Evolutionary conservation across 2,888 invertebrate genomes (phyloP).

Genomic region (Ypsolopha scabrella): DNA sequence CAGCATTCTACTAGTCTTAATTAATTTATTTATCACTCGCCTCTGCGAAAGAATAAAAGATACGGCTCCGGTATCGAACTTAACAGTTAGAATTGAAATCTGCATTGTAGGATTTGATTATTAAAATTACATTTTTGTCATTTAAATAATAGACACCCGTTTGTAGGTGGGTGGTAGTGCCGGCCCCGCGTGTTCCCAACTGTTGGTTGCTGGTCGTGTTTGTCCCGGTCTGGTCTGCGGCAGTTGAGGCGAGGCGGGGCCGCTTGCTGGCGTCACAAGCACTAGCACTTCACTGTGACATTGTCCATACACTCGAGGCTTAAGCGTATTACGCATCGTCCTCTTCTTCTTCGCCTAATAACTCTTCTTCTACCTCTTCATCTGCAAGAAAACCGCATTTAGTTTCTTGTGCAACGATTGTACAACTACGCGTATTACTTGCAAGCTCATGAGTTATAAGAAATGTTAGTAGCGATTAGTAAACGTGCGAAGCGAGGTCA

Average conservation of each 20-base stretch:
- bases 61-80: slow-evolving; percentile 60
- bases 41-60: slow-evolving; percentile 43
- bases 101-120: slow-evolving; percentile 57
- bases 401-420: too few species aligned
- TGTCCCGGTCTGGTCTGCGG: slow-evolving; percentile 12
- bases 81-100: slow-evolving; percentile 32
- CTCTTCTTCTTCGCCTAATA: slow-evolving; percentile 64
- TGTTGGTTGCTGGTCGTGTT: slow-evolving; percentile 15
- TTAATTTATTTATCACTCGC: slow-evolving; percentile 32
- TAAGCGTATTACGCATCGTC: slow-evolving; percentile 68
- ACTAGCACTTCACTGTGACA: slow-evolving; percentile 71
- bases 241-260: slow-evolving; percentile 65
- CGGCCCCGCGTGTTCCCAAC: slow-evolving; percentile 65
- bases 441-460: not conserved
- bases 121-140: slow-evolving; percentile 63
- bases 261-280: slow-evolving; percentile 62
- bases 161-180: slow-evolving; percentile 57
- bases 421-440: not conserved
- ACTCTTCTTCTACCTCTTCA: slow-evolving; percentile 63
- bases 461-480: too few species aligned
- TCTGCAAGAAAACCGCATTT: slow-evolving; percentile 42
- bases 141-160: slow-evolving; percentile 64
- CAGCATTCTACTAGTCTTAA: slow-evolving; percentile 63
- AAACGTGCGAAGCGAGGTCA: too few species aligned
- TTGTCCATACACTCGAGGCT: slow-evolving; percentile 58